These are phyloP conservation scores for Babylonia areolata DNA, from an alignment of 1,140 invertebrate genomes.

Conservation along the genomic window DNA sequence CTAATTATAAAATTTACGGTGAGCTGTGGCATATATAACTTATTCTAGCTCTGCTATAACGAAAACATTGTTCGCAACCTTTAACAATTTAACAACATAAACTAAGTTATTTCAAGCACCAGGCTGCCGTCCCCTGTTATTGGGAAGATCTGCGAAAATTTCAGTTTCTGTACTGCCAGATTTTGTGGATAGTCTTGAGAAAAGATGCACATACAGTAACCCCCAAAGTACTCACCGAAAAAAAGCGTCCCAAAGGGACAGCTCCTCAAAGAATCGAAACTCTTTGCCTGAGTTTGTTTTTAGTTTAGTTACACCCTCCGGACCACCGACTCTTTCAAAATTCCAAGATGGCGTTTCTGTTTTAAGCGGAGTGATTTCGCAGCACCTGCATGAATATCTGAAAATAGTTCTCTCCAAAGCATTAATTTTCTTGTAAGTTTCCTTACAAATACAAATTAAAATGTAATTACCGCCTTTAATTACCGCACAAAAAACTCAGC, in stretches of 20 bases:
- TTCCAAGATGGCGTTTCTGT: conserved; percentile 35
- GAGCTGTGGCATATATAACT: too few relatives aligned
- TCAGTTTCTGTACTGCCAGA: too few relatives aligned
- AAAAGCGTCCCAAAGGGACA: conserved; percentile 17
- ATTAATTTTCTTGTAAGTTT: neutral
- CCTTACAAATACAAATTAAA: neutral
- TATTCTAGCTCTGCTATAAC: too few relatives aligned
- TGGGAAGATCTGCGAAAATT: neutral
- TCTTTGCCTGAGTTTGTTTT: neutral
- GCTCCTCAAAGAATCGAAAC: neutral
- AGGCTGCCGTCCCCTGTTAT: neutral
- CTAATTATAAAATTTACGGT: too few relatives aligned
- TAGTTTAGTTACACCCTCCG: neutral
- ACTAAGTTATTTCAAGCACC: neutral
- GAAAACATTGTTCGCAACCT: too few relatives aligned
- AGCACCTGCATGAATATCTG: neutral
- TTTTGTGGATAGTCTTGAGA: too few relatives aligned
- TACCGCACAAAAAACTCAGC: neutral
- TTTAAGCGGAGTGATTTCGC: conserved; percentile 9
- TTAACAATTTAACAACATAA: neutral
- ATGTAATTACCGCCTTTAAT: neutral
- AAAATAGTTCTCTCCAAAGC: conserved; percentile 27
- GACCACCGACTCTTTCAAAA: conserved; percentile 28
- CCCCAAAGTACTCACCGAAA: conserved; percentile 16
- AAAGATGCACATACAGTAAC: neutral